A percentile compares a stretch with the other conserved stretches of the same genome.
phyloP scores from a whole-genome alignment of 2,797 vertebrate genomes.

The Artibeus lituratus region DNA sequence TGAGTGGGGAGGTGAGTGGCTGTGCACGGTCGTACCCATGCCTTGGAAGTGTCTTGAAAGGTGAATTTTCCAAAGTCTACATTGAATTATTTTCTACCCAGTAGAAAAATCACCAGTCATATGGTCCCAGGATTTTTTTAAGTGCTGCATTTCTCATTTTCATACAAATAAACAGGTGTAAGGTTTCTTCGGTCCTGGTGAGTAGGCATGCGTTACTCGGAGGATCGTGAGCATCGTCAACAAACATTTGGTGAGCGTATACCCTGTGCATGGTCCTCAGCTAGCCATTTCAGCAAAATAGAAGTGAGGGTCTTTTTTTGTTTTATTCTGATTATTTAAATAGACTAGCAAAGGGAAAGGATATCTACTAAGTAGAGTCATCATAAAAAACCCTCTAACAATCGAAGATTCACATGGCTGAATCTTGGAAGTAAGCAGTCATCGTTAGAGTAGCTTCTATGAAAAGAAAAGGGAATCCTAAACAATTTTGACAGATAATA shows the following conservation, averaged over 20 bases:
- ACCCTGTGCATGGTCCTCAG: neutral
- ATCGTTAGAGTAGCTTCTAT: neutral
- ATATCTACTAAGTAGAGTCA: neutral
- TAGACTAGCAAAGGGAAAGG: neutral
- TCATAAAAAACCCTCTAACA: neutral
- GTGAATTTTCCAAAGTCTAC: slow-evolving; percentile 48
- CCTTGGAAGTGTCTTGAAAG: slow-evolving; percentile 67
- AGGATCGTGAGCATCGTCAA: neutral
- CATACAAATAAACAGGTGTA: slow-evolving; percentile 12
- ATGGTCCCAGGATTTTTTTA: neutral
- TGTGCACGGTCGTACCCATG: slow-evolving; percentile 69
- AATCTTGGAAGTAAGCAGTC: neutral
- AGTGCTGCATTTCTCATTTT: neutral
- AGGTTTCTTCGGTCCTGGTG: neutral
- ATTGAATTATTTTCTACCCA: slow-evolving; percentile 46
- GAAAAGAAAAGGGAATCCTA: neutral
- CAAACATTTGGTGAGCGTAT: neutral
- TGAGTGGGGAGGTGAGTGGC: slow-evolving; percentile 64
- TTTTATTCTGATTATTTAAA: neutral
- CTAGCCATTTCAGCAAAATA: neutral
- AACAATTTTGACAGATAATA: neutral
- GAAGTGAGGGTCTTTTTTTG: neutral
- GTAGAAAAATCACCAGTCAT: slow-evolving; percentile 15
- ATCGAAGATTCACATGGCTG: neutral
- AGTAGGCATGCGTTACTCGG: neutral